phyloP scores from a whole-genome alignment of 2,888 invertebrate genomes.

The Megaustenia siamemsis region DNA sequence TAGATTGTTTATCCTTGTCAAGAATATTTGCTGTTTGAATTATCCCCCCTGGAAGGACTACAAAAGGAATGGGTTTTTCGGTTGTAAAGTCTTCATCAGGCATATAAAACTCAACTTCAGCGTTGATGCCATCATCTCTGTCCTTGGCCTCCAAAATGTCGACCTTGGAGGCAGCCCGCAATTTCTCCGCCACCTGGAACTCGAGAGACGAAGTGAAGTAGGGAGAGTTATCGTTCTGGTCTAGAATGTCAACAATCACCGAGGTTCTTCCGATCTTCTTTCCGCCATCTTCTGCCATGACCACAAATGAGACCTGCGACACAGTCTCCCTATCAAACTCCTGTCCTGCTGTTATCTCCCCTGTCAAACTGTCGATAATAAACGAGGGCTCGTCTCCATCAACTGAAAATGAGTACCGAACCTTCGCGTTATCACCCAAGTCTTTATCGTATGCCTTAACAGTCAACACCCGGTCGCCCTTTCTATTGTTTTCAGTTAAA shows the following conservation, averaged over 20 bases:
- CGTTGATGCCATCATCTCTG: conserved; percentile 67
- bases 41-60: conserved; percentile 64
- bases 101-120: conserved; percentile 59
- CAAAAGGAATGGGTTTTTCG: conserved; percentile 61
- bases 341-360: conserved; percentile 65
- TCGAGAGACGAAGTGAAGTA: conserved; percentile 60
- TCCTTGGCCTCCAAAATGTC: conserved; percentile 68
- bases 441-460: conserved; percentile 73
- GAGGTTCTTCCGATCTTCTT: conserved; percentile 63
- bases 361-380: conserved; percentile 66
- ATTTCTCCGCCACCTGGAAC: conserved; percentile 65
- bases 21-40: conserved; percentile 64
- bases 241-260: conserved; percentile 65
- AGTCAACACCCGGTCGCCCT: conserved; percentile 65
- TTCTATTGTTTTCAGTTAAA: conserved; percentile 71
- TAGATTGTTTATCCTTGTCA: conserved; percentile 64
- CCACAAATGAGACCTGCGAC: conserved; percentile 63
- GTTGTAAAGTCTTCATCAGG: conserved; percentile 26
- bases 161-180: conserved; percentile 59
- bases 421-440: conserved; percentile 63
- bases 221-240: conserved; percentile 71
- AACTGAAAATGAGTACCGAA: conserved; percentile 64
- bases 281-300: conserved; percentile 68
- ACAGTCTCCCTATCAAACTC: conserved; percentile 69
- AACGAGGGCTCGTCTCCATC: conserved; percentile 60